These are phyloP conservation scores for Blastobasis adustella DNA, from an alignment of 2,888 invertebrate genomes.

Conservation along the genomic window DNA sequence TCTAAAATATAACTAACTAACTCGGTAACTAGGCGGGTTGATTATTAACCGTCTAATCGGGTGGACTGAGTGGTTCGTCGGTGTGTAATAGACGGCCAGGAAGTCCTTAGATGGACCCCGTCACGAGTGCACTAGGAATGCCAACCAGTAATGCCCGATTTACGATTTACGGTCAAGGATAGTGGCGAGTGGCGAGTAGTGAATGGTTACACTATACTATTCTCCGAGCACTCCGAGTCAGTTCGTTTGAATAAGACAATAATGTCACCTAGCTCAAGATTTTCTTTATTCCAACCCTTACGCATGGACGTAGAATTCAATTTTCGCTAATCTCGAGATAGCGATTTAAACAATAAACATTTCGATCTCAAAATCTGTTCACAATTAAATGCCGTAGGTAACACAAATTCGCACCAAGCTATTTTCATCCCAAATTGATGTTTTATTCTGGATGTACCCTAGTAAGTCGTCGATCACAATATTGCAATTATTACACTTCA, in stretches of 20 bases:
- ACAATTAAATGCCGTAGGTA: conserved; percentile 7
- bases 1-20: too few species aligned
- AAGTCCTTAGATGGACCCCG: too few species aligned
- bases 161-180: too few species aligned
- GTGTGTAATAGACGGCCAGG: too few species aligned
- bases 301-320: background rate
- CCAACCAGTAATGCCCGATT: too few species aligned
- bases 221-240: conserved; percentile 1
- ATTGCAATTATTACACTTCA: conserved; percentile 8
- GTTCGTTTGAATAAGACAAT: conserved; percentile 5
- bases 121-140: too few species aligned
- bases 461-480: conserved; percentile 7
- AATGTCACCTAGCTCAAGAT: conserved; percentile 8
- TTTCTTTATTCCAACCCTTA: conserved; percentile 8
- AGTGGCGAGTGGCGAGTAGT: too few species aligned
- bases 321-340: conserved; percentile 3
- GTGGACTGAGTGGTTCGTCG: too few species aligned
- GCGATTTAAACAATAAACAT: conserved; percentile 10
- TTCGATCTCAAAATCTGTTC: conserved; percentile 14
- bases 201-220: too few species aligned
- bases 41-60: too few species aligned
- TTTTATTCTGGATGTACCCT: conserved; percentile 14
- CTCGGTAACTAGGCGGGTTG: too few species aligned
- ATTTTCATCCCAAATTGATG: conserved; percentile 13
- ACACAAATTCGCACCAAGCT: conserved; percentile 12